Conservation (phyloP, 2,113 vertebrate species). For the Lates calcarifer region DNA sequence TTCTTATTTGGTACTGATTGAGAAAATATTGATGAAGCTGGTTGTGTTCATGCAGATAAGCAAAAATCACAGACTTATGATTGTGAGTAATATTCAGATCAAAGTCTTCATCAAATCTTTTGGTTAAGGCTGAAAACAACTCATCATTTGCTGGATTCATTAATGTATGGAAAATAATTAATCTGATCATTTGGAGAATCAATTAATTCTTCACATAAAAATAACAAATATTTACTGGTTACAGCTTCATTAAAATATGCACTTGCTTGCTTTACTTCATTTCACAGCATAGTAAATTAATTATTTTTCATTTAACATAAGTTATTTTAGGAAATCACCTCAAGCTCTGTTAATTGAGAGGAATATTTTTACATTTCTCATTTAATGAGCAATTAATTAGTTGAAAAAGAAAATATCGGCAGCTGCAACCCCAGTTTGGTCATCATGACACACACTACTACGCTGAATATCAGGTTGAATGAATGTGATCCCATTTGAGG, state of each 20-base stretch:
- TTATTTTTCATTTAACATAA: background rate
- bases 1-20: background rate
- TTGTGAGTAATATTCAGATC: background rate
- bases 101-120: slow-evolving; percentile 12
- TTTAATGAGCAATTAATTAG: background rate
- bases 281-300: background rate
- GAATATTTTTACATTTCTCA: background rate
- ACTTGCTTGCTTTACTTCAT: background rate
- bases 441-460: too few relatives aligned
- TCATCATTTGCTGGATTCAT: background rate
- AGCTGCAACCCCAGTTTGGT: too few relatives aligned
- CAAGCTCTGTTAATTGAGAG: too few relatives aligned
- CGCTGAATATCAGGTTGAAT: background rate
- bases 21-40: slow-evolving; percentile 1
- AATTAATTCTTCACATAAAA: slow-evolving; percentile 3
- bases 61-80: background rate
- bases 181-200: background rate
- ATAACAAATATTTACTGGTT: background rate
- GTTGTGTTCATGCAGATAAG: background rate
- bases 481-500: background rate
- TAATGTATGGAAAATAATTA: background rate
- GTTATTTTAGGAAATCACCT: background rate
- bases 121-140: background rate
- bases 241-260: background rate
- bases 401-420: background rate